Evolutionary conservation across 2,888 invertebrate species (phyloP), one percentile per base, ranked within the genome.

Genomic region (Scaeva pyrastri): DNA sequence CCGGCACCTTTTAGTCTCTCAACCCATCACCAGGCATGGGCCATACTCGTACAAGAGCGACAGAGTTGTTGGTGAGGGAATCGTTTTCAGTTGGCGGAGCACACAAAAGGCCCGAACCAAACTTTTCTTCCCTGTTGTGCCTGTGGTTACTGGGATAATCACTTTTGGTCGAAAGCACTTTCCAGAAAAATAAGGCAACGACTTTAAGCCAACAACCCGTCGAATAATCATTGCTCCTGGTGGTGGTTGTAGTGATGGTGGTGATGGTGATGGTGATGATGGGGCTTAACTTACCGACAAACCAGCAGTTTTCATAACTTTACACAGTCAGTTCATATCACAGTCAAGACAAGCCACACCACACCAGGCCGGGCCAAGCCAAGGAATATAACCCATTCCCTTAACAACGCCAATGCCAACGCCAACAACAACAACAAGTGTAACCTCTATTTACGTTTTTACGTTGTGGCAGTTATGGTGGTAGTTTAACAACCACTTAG

Each of bases 401-500:
- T 31, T 31, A 31, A 31, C 6, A 31, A 31, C 31, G 8, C 1
- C 2, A 7, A 8, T 21, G 12, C 23, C 11, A 39, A n/a, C n/a
- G n/a, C n/a, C 39, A 39, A 39, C 39, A 39, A 39, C 31, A 50
- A 21, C 16, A n/a, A 43, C 36, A 23, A 21, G 21, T 21, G 26
- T 62, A 48, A 45, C 72, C 60, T 48, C 21, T 56, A 68, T 68
- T 70, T 56, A 21, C 71, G 70, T 62, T 77, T 68, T 70, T 56
- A 21, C 71, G 70, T 62, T 77, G 62, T 41, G 66, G 72, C 70
- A 72, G 80, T 52, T 60, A 68, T 80, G 81, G 76, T 80, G 80
- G 81, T 85, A 81, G 85, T 81, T 85, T 81, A 81, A 81, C 77
- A 82, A 78, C 71, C 86, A 86, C 82, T 86, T 82, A 71, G 82